Conservation (phyloP, 2,888 invertebrate species). For the Drosophila robusta region DNA sequence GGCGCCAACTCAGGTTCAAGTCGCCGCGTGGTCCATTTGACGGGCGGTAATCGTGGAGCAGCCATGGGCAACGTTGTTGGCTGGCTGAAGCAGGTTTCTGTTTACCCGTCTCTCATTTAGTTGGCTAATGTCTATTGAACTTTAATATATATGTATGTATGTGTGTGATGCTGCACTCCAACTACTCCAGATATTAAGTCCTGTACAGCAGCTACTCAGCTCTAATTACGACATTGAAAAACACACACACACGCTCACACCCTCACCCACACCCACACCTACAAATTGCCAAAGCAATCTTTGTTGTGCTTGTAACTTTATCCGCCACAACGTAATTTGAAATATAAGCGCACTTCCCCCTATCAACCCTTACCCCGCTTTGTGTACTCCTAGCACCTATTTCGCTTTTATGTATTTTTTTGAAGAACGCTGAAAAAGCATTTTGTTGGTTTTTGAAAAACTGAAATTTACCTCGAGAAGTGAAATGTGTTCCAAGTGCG, state of each 20-base stretch:
- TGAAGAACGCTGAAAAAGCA: not conserved
- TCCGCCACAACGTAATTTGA: conserved; percentile 28
- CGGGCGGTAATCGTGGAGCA: conserved; percentile 85
- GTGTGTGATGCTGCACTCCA: conserved; percentile 17
- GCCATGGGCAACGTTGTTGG: conserved; percentile 92
- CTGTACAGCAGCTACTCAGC: conserved; percentile 19
- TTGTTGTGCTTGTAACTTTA: conserved; percentile 23
- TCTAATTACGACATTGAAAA: conserved; percentile 31
- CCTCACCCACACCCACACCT: not conserved
- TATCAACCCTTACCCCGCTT: not conserved
- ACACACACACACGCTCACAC: conserved; percentile 5
- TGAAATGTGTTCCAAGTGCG: not conserved
- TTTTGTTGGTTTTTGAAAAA: not conserved
- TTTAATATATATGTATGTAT: conserved; percentile 8
- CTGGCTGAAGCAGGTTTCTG: conserved; percentile 91
- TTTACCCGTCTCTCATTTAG: conserved; percentile 26
- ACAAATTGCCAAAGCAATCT: not conserved
- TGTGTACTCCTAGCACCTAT: not conserved
- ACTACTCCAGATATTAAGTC: not conserved
- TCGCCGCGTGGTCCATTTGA: conserved; percentile 87
- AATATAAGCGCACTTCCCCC: conserved; percentile 27
- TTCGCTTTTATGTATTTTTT: conserved; percentile 4
- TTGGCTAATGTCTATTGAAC: conserved; percentile 6
- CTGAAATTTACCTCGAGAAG: no score
- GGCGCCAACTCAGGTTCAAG: conserved; percentile 85